phyloP scores from a whole-genome alignment of 2,888 invertebrate genomes.

The Molorchus minor region DNA sequence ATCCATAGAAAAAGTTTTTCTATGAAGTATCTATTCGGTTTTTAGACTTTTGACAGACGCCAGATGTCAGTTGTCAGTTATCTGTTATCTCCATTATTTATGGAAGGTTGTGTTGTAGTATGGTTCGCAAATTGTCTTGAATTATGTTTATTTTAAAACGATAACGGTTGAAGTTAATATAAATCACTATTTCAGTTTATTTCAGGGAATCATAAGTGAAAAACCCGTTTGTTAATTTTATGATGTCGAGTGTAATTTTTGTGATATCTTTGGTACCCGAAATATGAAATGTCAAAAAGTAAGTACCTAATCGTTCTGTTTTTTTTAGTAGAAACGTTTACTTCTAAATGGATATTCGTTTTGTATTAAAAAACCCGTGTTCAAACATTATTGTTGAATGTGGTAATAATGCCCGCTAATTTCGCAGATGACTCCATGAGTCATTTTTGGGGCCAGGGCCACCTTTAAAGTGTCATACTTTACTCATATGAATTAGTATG shows the following conservation, averaged over 20 bases:
- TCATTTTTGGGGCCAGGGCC: conserved; percentile 17
- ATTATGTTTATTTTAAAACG: conserved; percentile 11
- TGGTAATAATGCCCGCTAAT: neutral
- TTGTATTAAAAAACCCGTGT: neutral
- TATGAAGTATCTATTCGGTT: neutral
- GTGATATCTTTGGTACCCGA: conserved; percentile 31
- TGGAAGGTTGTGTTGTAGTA: neutral
- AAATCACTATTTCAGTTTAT: conserved; percentile 1
- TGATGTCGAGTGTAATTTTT: conserved; percentile 15
- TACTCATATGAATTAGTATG: no score
- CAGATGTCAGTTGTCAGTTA: neutral
- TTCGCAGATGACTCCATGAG: conserved; percentile 13
- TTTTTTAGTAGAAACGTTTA: neutral
- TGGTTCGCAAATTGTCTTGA: neutral
- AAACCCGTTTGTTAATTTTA: conserved; percentile 5
- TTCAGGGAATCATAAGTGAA: neutral
- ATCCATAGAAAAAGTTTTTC: no score
- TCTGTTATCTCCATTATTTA: no score
- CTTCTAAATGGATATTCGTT: neutral
- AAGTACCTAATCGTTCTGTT: conserved; percentile 36
- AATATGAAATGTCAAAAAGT: conserved; percentile 56
- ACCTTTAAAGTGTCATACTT: no score
- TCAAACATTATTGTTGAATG: neutral
- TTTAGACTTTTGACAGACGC: conserved; percentile 6
- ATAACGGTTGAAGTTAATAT: conserved; percentile 3